Evolutionary conservation across 2,113 vertebrate genomes (phyloP).

Genomic region (Tetraodon nigroviridis): DNA sequence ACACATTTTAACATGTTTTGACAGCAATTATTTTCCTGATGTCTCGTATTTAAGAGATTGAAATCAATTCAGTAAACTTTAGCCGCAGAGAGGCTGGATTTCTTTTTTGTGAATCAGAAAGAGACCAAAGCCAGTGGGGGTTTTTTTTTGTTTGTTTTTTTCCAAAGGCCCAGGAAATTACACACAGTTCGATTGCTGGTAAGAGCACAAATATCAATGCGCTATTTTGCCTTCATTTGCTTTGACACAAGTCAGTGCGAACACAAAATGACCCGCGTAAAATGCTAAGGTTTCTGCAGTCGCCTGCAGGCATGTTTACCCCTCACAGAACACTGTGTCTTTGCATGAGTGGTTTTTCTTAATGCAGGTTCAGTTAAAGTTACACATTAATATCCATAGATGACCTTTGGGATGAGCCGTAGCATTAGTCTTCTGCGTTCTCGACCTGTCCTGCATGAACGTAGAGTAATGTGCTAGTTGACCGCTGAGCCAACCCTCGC

Average conservation of each 20-base stretch:
- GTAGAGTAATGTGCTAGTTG: constrained; percentile 77
- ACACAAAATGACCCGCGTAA: constrained; percentile 49
- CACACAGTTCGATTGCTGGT: constrained; percentile 60
- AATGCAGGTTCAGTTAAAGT: constrained; percentile 68
- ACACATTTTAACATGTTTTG: constrained; percentile 4
- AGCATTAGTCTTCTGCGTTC: constrained; percentile 72
- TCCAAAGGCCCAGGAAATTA: constrained; percentile 62
- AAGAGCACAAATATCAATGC: constrained; percentile 51
- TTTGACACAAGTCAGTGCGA: constrained; percentile 42
- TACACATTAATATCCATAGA: constrained; percentile 73
- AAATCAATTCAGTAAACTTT: constrained; percentile 58
- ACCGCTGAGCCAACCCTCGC: constrained; percentile 67
- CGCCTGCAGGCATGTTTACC: constrained; percentile 38
- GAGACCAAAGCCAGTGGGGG: constrained; percentile 38
- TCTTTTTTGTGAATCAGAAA: constrained; percentile 31
- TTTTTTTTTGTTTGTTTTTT: constrained; percentile 49
- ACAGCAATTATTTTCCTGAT: constrained; percentile 37
- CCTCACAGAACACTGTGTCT: constrained; percentile 28
- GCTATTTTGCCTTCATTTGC: constrained; percentile 41
- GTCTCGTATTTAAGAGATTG: constrained; percentile 47
- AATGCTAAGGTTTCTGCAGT: no score
- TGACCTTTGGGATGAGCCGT: constrained; percentile 75
- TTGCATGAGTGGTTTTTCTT: constrained; percentile 29
- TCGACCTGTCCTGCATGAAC: constrained; percentile 69
- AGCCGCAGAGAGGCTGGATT: constrained; percentile 20